Evolutionary conservation across 2,113 vertebrate genomes (phyloP).

Genomic region (Platichthys flesus): DNA sequence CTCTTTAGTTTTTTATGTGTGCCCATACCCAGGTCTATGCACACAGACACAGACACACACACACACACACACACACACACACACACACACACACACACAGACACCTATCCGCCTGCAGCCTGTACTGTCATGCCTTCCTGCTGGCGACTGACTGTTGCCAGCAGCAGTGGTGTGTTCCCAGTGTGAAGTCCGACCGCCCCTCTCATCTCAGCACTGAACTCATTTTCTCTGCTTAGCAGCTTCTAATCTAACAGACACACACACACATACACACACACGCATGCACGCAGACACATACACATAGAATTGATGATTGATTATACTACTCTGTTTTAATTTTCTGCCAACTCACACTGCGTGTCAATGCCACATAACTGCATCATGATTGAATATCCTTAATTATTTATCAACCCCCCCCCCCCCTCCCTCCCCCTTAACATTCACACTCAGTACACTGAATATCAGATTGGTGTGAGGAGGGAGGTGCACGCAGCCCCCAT

Average conservation of each 20-base stretch:
- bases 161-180: slow-evolving; percentile 7
- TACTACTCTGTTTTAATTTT: too few species aligned
- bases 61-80: background rate
- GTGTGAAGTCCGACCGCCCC: background rate
- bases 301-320: too few species aligned
- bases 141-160: background rate
- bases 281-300: background rate
- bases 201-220: background rate
- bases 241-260: background rate
- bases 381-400: too few species aligned
- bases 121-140: background rate
- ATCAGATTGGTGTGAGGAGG: background rate
- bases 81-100: background rate
- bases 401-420: too few species aligned
- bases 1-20: background rate
- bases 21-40: background rate
- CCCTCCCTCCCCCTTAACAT: background rate
- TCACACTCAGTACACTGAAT: background rate
- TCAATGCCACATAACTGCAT: too few species aligned
- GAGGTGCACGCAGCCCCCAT: too few species aligned
- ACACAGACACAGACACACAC: background rate
- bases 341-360: too few species aligned
- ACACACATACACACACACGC: too few species aligned
- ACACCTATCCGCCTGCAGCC: background rate
- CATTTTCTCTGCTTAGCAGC: slow-evolving; percentile 4